These are phyloP conservation scores for Pelagia noctiluca DNA, from an alignment of 30 jellyfish, hydroid and myxozoan genomes.

Conservation along the genomic window DNA sequence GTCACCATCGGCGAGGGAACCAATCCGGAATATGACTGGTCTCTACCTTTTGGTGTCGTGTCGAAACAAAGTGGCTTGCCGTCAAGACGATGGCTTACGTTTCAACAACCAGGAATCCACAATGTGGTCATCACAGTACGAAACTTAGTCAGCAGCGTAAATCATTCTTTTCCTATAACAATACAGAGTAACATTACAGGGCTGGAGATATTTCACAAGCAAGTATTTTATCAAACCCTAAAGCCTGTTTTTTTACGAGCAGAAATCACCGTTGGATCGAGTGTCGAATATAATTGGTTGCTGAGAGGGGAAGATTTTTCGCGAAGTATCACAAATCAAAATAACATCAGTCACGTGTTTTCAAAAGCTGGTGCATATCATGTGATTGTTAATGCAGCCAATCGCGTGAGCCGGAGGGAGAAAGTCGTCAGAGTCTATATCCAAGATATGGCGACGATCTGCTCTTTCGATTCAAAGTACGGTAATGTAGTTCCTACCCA, in stretches of 20 bases:
- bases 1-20: conserved; percentile 2
- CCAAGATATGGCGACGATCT: conserved; percentile 36
- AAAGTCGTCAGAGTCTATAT: conserved; percentile 1
- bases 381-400: conserved; percentile 47
- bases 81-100: conserved; percentile 7
- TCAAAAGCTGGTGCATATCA: conserved; percentile 27
- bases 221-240: neutral
- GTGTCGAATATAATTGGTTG: conserved; percentile 46
- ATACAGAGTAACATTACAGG: conserved; percentile 26
- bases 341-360: neutral
- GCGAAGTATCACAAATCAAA: neutral
- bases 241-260: neutral
- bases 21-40: conserved; percentile 21
- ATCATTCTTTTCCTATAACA: conserved; percentile 9
- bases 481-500: conserved; percentile 47
- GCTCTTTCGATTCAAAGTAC: neutral
- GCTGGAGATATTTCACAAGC: neutral
- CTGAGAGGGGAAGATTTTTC: neutral
- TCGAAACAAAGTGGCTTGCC: neutral
- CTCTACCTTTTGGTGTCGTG: conserved; percentile 17
- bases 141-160: conserved; percentile 11
- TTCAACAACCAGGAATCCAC: conserved; percentile 33
- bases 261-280: conserved; percentile 32
- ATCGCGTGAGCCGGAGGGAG: conserved; percentile 22
- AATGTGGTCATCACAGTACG: conserved; percentile 3